Conservation (phyloP, 2,797 vertebrate genomes). For the Sebastes melanostomus region DNA sequence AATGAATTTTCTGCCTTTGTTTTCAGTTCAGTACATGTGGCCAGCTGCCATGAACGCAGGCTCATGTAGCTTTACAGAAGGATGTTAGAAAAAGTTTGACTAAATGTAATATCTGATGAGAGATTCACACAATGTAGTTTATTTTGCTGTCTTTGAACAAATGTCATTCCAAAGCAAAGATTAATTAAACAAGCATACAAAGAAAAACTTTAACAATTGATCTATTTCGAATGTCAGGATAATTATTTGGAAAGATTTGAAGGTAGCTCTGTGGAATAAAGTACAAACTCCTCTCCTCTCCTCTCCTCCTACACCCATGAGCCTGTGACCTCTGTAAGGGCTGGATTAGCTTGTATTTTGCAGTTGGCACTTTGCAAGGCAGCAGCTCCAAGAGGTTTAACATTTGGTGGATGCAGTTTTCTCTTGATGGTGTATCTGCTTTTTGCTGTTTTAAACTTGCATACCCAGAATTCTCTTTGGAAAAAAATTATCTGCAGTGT, state of each 20-base stretch:
- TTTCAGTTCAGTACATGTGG: not conserved
- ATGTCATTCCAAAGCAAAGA: not conserved
- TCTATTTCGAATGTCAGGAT: not conserved
- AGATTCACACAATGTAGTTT: not conserved
- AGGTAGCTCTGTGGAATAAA: not conserved
- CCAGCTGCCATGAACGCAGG: not conserved
- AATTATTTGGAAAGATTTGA: not conserved
- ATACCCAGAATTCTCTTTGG: not conserved
- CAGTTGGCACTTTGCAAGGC: not conserved
- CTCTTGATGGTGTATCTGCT: not conserved
- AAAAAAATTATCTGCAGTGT: not conserved
- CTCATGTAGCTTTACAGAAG: not conserved
- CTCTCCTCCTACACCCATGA: not conserved
- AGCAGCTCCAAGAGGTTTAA: not conserved
- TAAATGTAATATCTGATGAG: not conserved
- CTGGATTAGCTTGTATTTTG: not conserved
- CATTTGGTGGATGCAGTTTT: not conserved
- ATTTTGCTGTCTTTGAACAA: not conserved
- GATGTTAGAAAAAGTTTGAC: not conserved
- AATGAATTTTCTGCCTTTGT: slow-evolving; percentile 11
- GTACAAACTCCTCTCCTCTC: not conserved
- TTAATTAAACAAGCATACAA: not conserved
- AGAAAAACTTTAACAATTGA: not conserved
- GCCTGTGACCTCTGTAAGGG: not conserved
- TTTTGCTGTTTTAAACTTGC: not conserved